These are phyloP conservation scores for Euphydryas editha DNA, from an alignment of 2,888 invertebrate species.

Conservation along the genomic window DNA sequence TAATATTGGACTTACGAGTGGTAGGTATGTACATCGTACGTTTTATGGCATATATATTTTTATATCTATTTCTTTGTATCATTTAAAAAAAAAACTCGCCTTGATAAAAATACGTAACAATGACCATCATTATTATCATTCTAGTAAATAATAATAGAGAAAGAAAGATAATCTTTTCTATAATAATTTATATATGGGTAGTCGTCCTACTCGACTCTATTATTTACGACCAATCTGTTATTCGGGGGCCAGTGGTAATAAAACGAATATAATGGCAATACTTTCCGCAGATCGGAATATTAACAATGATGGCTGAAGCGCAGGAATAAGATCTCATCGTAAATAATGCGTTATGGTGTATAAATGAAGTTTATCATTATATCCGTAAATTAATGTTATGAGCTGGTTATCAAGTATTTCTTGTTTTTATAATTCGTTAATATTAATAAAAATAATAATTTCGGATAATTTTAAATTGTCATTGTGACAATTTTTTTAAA, in stretches of 20 bases:
- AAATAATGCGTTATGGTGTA: conserved; percentile 3
- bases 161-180: neutral
- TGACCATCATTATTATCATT: neutral
- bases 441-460: neutral
- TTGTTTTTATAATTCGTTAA: neutral
- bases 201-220: neutral
- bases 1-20: too few species aligned
- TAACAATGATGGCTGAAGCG: neutral
- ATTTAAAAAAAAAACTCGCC: neutral
- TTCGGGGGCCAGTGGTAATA: conserved; percentile 10
- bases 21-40: too few species aligned
- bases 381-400: neutral
- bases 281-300: conserved; percentile 8
- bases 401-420: neutral
- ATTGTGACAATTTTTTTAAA: neutral
- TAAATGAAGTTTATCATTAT: neutral
- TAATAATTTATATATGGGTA: conserved; percentile 9
- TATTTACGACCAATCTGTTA: conserved; percentile 13
- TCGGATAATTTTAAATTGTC: too few species aligned
- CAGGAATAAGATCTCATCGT: conserved; percentile 1
- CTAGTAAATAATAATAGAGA: neutral
- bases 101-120: neutral
- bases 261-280: conserved; percentile 4
- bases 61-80: neutral
- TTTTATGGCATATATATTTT: too few species aligned